Evolutionary conservation across 2,797 vertebrate genomes (phyloP), one percentile per base, ranked within the genome.

Genomic region (Mergus octosetaceus): DNA sequence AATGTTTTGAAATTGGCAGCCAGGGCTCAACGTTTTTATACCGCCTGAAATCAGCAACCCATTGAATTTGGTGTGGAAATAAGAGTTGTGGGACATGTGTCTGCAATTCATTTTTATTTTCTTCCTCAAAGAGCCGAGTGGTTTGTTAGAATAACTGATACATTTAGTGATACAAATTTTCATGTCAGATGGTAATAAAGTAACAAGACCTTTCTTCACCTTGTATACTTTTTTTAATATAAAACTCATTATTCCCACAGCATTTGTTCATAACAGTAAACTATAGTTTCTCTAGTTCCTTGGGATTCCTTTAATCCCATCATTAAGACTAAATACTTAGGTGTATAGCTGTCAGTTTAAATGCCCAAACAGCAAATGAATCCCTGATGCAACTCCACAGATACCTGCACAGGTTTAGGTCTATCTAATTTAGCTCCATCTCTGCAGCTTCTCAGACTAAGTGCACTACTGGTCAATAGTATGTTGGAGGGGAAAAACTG

Each of bases 141-240:
- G 27, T 7, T 66, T 56, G 13, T 68, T 32, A 20, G 27, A 60
- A 30, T 17, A 15, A 12, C 19, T 57, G 39, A n/a, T 3, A 2
- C 47, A 17, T 70, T 91, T 88, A 22, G 3, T 28, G 49, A 38
- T 28, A 58, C 6, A 0, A 11, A 1, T 19, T 11, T 79, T 56
- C 21, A 49, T 92, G 90, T 71, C 47, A 57, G 54, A 58, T 11
- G 72, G 45, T 2, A 30, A n/a, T 22, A 41, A 36, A 8, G 21
- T 20, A 30, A 19, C 41, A 68, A 47, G 22, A 61, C 3, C 41
- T 27, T 54, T 73, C 15, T 34, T 47, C 39, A 38, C 43, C 38
- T 28, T 0, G 0, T 9, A 27, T 22, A 13, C 18, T 34, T 3
- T 24, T 24, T 57, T 66, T 57, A 39, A 1, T 4, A 78, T 14